These are phyloP conservation scores for Phasianus colchicus DNA, from an alignment of 2,113 vertebrate species.

Conservation along the genomic window DNA sequence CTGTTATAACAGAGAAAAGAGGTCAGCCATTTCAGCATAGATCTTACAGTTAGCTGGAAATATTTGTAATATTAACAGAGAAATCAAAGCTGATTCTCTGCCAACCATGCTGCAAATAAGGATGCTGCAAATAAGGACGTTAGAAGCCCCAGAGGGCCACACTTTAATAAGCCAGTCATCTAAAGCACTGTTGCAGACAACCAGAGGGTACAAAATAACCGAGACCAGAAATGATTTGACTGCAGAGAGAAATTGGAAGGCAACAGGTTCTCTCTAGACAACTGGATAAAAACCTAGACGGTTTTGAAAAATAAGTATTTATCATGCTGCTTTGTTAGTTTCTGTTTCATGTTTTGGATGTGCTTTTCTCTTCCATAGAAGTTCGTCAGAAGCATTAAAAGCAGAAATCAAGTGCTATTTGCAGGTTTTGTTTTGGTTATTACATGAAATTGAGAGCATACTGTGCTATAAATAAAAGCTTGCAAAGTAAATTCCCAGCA, in stretches of 20 bases:
- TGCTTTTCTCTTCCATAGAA: neutral
- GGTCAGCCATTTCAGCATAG: slow-evolving; percentile 22
- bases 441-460: slow-evolving; percentile 17
- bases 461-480: slow-evolving; percentile 67
- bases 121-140: slow-evolving; percentile 15
- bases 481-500: slow-evolving; percentile 52
- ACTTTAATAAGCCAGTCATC: slow-evolving; percentile 30
- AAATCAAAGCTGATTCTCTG: slow-evolving; percentile 34
- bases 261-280: slow-evolving; percentile 35
- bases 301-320: slow-evolving; percentile 20
- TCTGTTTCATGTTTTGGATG: slow-evolving; percentile 16
- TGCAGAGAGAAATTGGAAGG: neutral
- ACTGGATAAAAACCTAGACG: neutral
- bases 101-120: slow-evolving; percentile 25
- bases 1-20: neutral
- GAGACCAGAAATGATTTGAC: neutral
- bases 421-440: slow-evolving; percentile 50
- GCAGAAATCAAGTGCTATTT: slow-evolving; percentile 18
- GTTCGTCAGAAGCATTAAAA: slow-evolving; percentile 39
- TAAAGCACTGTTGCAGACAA: slow-evolving; percentile 14
- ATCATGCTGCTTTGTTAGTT: slow-evolving; percentile 46
- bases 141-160: slow-evolving; percentile 16
- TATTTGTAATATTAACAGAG: slow-evolving; percentile 50
- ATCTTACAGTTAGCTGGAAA: slow-evolving; percentile 67
- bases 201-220: slow-evolving; percentile 18